Percentiles rank a stretch among this genome's conserved stretches.
These are phyloP conservation scores for Silvanus unidentatus DNA, from an alignment of 2,888 invertebrate genomes.

Conservation along the genomic window DNA sequence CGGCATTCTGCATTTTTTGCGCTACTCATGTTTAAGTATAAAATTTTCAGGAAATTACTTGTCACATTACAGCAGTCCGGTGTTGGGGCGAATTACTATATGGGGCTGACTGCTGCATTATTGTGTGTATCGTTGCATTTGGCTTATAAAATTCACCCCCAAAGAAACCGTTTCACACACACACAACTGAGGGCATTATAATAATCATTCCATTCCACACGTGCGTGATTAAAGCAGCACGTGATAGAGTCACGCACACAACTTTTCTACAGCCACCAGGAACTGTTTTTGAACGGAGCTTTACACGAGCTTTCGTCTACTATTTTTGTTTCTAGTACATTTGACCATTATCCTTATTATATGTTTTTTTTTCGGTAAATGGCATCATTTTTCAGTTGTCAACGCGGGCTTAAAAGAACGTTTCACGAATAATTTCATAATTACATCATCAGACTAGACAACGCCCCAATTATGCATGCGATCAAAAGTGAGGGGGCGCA, in stretches of 20 bases:
- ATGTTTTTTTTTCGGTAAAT: constrained; percentile 10
- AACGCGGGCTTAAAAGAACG: constrained; percentile 6
- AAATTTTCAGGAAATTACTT: constrained; percentile 23
- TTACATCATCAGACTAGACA: constrained; percentile 23
- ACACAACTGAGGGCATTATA: no score
- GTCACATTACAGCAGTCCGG: constrained; percentile 19
- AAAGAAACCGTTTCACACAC: constrained; percentile 14
- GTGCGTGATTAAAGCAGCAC: constrained; percentile 24
- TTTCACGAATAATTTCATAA: constrained; percentile 8
- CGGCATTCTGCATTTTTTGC: no score
- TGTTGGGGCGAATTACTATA: no score
- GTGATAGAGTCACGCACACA: constrained; percentile 24
- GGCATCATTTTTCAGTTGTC: constrained; percentile 15
- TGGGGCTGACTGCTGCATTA: no score
- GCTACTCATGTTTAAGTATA: no score
- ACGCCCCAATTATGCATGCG: constrained; percentile 15
- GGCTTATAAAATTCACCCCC: constrained; percentile 16
- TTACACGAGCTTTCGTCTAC: not conserved
- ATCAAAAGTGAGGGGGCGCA: no score
- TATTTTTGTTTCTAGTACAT: constrained; percentile 8
- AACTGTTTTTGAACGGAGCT: not conserved
- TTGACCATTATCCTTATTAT: constrained; percentile 3
- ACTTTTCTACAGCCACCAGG: constrained; percentile 10
- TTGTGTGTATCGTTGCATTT: no score
- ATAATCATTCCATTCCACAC: constrained; percentile 14